A percentile compares a stretch with the other conserved stretches of the same genome.
These are phyloP conservation scores for Drosophila gaucha DNA, from an alignment of 2,888 invertebrate genomes.

Conservation along the genomic window DNA sequence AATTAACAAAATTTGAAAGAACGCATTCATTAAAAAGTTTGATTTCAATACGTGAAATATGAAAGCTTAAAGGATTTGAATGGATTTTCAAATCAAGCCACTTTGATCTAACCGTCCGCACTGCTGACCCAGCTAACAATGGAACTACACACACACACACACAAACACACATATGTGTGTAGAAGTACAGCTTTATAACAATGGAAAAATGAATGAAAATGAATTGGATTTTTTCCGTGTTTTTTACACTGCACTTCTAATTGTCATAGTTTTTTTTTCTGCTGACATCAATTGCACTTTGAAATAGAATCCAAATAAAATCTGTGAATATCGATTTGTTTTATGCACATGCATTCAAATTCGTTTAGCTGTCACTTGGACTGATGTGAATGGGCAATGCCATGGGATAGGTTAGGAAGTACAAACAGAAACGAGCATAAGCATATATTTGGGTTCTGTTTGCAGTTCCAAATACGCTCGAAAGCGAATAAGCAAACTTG, in stretches of 20 bases:
- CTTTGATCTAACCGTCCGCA: conserved; percentile 7
- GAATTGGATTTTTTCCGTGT: conserved; percentile 27
- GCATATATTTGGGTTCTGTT: conserved; percentile 5
- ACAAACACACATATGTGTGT: not conserved
- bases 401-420: not conserved
- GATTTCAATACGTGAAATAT: not conserved
- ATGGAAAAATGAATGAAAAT: conserved; percentile 21
- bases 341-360: conserved; percentile 15
- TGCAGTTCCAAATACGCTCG: not conserved
- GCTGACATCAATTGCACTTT: conserved; percentile 56
- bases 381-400: conserved; percentile 1
- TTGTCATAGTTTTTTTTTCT: conserved; percentile 19
- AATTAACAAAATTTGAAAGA: too few relatives aligned
- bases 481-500: not conserved
- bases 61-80: not conserved
- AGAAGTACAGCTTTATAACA: conserved; percentile 6
- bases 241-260: conserved; percentile 45
- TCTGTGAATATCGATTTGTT: conserved; percentile 57
- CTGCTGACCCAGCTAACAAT: conserved; percentile 39
- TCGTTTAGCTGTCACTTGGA: conserved; percentile 5
- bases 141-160: not conserved
- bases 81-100: conserved; percentile 3
- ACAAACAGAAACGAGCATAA: conserved; percentile 1
- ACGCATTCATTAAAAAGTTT: not conserved
- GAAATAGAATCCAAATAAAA: conserved; percentile 36